Evolutionary conservation across 2,797 vertebrate genomes (phyloP), one percentile per base, ranked within the genome.

Genomic region (Gambelia wislizenii): DNA sequence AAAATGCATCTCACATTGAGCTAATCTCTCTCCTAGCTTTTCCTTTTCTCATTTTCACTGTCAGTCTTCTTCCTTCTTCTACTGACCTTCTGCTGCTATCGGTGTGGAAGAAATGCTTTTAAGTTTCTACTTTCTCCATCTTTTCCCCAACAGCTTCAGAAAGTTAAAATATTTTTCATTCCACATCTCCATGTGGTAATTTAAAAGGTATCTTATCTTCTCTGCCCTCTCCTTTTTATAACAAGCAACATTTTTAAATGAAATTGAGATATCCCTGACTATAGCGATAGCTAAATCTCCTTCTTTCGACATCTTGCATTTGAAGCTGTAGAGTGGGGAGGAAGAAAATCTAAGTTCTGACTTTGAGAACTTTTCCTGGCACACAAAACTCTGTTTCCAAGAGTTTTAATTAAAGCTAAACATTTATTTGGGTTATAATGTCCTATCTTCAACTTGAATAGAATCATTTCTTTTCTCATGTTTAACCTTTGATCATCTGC

Each of bases 401-500:
- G 83, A 54, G 84, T 88, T 94, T 94, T 96, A 95, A 94, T 92
- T 96, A 92, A 93, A 94, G 86, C 90, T 79, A 94, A 93, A 87
- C 77, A 52, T 87, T 89, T 95, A 93, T 94, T 95, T 94, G 84
- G 93, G 93, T 96, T 94, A 92, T 36, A 0, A 10, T 10, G 79
- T 93, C 87, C 91, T 94, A 78, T 70, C 86, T 93, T 93, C 86
- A 89, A 92, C 94, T 93, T 94, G 79, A 94, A 94, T 84, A 87
- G 90, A 94, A 74, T 87, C 42, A 76, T 93, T 92, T 70, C 84
- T 93, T 95, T 93, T 93, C 89, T 94, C 94, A 78, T 95, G 1
- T 89, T 92, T 95, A 94, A 96, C 91, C 88, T 96, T 94, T 95
- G 92, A 95, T 95, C 92, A 94, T 82, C 88, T 94, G 44, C 81